These are phyloP conservation scores for Notocelia uddmanniana DNA, from an alignment of 2,888 invertebrate species.

Conservation along the genomic window DNA sequence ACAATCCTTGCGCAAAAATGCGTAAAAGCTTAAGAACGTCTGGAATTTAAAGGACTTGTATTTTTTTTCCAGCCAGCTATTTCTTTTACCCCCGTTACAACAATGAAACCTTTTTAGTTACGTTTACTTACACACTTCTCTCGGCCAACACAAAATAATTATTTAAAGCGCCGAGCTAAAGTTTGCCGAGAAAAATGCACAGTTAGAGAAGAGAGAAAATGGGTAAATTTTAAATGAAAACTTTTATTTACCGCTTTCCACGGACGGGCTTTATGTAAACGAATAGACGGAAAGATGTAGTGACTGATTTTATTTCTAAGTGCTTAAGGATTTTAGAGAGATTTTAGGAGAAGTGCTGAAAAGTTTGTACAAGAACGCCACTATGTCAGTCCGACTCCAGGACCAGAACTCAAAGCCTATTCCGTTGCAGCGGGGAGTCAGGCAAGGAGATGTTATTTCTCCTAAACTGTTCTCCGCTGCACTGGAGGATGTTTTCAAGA, in stretches of 20 bases:
- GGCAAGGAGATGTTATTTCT: no score
- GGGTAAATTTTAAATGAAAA: slow-evolving; percentile 46
- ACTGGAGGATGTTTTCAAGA: no score
- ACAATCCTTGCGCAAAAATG: background rate
- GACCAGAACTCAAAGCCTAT: no score
- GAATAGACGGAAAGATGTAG: slow-evolving; percentile 36
- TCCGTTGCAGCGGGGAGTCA: no score
- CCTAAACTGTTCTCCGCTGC: no score
- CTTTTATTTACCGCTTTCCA: slow-evolving; percentile 43
- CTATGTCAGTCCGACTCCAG: no score
- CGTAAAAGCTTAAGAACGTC: slow-evolving; percentile 13
- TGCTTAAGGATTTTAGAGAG: slow-evolving; percentile 4
- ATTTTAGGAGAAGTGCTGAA: no score
- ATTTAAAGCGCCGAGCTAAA: slow-evolving; percentile 38
- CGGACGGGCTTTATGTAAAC: slow-evolving; percentile 43
- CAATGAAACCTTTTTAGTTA: slow-evolving; percentile 28
- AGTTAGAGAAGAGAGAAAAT: slow-evolving; percentile 42
- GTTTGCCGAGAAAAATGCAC: slow-evolving; percentile 41
- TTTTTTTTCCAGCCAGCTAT: slow-evolving; percentile 1
- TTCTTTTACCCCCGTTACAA: slow-evolving; percentile 26
- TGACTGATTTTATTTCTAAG: slow-evolving; percentile 36
- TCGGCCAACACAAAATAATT: slow-evolving; percentile 38
- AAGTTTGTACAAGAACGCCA: no score
- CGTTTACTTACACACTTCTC: slow-evolving; percentile 23
- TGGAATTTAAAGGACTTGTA: slow-evolving; percentile 4